Evolutionary conservation across 37 sponge, comb jelly and placozoan species (phyloP).

Genomic region (Amphimedon queenslandica): DNA sequence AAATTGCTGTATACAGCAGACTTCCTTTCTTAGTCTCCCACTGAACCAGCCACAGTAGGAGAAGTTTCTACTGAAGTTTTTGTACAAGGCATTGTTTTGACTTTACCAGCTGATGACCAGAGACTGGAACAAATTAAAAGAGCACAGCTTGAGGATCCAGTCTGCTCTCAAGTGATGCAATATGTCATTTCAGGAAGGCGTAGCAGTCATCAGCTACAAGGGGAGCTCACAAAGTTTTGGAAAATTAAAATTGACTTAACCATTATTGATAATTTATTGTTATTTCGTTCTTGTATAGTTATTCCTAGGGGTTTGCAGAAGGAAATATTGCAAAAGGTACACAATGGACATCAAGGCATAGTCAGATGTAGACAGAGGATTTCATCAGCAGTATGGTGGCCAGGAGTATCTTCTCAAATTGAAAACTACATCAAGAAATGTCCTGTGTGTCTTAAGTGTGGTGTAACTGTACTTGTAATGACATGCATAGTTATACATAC

Average conservation of each 20-base stretch:
- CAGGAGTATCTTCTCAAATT: slow-evolving; percentile 19
- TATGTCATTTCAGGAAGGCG: background rate
- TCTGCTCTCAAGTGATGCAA: background rate
- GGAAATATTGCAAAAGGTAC: slow-evolving; percentile 23
- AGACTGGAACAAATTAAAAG: background rate
- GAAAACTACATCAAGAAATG: slow-evolving; percentile 36
- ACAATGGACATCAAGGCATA: slow-evolving; percentile 47
- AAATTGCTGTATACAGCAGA: slow-evolving; percentile 23
- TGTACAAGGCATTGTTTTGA: background rate
- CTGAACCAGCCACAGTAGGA: background rate
- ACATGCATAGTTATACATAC: too few relatives aligned
- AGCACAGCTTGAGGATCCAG: slow-evolving; percentile 13
- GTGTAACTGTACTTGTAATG: too few relatives aligned
- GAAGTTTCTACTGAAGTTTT: background rate
- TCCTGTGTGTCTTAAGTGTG: slow-evolving; percentile 19
- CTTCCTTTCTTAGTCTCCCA: background rate
- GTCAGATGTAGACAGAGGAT: slow-evolving; percentile 25
- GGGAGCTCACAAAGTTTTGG: background rate
- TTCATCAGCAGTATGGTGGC: slow-evolving; percentile 51
- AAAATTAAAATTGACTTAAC: background rate
- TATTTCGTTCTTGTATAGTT: slow-evolving; percentile 9
- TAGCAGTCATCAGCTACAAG: background rate
- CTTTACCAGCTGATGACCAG: background rate
- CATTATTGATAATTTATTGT: background rate
- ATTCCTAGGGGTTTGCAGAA: slow-evolving; percentile 24